phyloP scores from a whole-genome alignment of 2,888 invertebrate genomes.

The Scaptomyza caliginosa region DNA sequence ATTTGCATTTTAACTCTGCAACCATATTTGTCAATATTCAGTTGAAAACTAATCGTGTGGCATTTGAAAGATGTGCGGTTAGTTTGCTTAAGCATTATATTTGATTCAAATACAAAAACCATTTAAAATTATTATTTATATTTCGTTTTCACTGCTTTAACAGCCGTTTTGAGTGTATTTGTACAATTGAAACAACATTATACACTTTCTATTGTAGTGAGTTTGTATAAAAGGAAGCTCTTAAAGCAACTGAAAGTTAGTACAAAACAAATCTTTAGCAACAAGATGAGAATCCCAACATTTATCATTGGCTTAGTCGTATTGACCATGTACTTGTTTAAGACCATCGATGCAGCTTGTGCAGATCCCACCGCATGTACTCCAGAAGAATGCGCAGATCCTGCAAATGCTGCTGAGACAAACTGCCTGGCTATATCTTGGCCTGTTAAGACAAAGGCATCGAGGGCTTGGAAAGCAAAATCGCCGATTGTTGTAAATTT shows the following conservation, averaged over 20 bases:
- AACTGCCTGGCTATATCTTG: neutral
- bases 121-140: neutral
- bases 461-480: neutral
- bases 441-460: no score
- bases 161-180: neutral
- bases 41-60: neutral
- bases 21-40: neutral
- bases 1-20: neutral
- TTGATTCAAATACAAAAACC: neutral
- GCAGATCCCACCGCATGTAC: neutral
- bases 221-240: neutral
- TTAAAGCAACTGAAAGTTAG: neutral
- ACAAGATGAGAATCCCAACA: neutral
- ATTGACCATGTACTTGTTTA: neutral
- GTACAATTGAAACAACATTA: no score
- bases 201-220: no score
- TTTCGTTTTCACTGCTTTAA: neutral
- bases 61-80: neutral
- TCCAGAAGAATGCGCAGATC: neutral
- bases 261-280: neutral
- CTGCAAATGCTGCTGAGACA: neutral
- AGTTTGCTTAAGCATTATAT: neutral
- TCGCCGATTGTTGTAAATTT: neutral
- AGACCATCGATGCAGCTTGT: neutral
- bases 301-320: neutral